phyloP scores from a whole-genome alignment of 2,113 vertebrate genomes.

The Anolis carolinensis region DNA sequence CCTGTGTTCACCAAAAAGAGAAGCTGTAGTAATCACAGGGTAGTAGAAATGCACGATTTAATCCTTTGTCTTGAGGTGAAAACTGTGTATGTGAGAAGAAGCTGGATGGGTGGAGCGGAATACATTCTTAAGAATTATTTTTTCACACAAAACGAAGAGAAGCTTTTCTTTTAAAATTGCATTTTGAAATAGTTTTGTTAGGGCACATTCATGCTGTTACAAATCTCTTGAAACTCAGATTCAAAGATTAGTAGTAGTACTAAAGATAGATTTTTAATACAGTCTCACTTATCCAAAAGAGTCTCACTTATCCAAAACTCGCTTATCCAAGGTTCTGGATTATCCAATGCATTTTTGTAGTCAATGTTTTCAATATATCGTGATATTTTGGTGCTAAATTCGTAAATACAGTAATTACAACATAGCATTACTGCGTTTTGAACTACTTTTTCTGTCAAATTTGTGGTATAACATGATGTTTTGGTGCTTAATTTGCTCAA shows the following conservation, averaged over 20 bases:
- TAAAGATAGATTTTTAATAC: neutral
- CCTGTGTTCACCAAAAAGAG: neutral
- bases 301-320: too few relatives aligned
- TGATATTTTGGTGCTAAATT: too few relatives aligned
- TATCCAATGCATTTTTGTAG: too few relatives aligned
- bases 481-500: too few relatives aligned
- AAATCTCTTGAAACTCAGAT: neutral
- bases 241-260: neutral
- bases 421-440: too few relatives aligned
- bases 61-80: neutral
- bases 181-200: neutral
- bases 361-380: too few relatives aligned
- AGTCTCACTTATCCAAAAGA: too few relatives aligned
- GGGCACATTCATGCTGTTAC: neutral
- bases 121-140: neutral
- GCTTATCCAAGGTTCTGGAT: too few relatives aligned
- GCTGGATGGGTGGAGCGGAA: neutral
- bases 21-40: neutral
- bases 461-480: too few relatives aligned
- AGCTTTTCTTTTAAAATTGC: neutral
- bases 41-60: neutral
- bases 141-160: neutral
- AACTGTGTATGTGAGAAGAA: neutral
- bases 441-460: too few relatives aligned
- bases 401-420: too few relatives aligned